Conservation (phyloP, 2,888 invertebrate genomes). For the Bimastos eiseni region DNA sequence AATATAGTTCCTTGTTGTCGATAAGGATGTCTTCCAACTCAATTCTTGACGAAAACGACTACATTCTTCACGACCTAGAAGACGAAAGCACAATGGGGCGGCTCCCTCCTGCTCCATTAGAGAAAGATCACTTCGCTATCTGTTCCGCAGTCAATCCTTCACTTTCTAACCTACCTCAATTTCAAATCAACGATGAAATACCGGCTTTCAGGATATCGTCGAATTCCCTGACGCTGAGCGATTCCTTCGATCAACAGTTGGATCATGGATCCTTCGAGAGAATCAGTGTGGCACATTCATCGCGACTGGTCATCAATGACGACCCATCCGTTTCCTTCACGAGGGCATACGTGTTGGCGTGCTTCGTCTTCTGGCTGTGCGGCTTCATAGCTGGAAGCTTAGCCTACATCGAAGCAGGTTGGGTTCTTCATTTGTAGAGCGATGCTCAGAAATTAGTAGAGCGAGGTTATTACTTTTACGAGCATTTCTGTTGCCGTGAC, state of each 20-base stretch:
- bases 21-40: neutral
- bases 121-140: neutral
- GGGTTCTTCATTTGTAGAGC: neutral
- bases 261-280: neutral
- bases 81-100: neutral
- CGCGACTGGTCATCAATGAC: neutral
- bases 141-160: neutral
- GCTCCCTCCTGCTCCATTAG: neutral
- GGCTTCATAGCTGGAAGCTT: neutral
- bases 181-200: neutral
- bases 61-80: neutral
- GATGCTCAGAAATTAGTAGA: neutral
- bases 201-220: neutral
- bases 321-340: neutral
- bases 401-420: constrained; percentile 18
- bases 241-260: neutral
- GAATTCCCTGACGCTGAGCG: neutral
- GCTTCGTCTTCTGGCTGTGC: constrained; percentile 16
- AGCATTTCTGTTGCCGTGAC: too few species aligned
- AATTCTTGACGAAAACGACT: neutral
- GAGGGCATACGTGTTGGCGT: neutral
- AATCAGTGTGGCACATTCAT: neutral
- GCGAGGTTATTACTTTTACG: neutral
- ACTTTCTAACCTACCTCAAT: neutral
- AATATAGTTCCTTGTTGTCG: neutral